Evolutionary conservation across 2,113 vertebrate species (phyloP).

Genomic region (Vicugna pacos): DNA sequence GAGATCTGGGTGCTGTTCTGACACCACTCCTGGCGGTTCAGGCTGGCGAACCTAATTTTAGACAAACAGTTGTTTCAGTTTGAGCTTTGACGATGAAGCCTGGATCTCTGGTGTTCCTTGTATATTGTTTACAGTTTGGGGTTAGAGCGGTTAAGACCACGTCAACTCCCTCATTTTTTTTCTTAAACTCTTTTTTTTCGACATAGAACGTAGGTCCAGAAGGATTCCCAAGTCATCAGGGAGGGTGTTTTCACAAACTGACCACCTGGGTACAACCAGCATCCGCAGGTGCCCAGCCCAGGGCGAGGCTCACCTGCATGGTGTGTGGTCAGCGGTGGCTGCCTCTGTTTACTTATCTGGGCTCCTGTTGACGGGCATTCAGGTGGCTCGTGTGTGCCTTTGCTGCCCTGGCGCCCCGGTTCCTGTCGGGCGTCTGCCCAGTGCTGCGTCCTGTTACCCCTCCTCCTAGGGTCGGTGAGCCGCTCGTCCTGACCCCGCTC

Average conservation of each 20-base stretch:
- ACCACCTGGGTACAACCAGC: rapidly evolving
- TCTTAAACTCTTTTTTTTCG: background rate
- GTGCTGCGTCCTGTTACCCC: rapidly evolving
- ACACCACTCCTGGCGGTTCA: background rate
- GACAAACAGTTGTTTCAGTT: conserved; percentile 27
- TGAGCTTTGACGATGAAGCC: background rate
- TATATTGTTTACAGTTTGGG: background rate
- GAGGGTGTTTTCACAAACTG: background rate
- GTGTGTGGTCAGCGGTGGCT: background rate
- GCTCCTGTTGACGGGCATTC: rapidly evolving
- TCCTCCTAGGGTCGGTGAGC: background rate
- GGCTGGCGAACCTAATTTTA: conserved; percentile 22
- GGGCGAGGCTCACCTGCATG: rapidly evolving
- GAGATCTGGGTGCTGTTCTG: conserved; percentile 30
- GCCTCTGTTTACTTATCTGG: background rate
- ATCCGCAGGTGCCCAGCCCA: background rate
- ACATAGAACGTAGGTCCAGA: rapidly evolving
- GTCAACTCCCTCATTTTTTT: background rate
- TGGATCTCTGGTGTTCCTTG: background rate
- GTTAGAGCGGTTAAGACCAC: background rate
- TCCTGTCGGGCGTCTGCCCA: background rate
- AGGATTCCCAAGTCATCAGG: background rate
- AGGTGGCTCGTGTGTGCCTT: rapidly evolving
- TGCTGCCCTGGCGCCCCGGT: rapidly evolving
- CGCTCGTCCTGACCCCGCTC: rapidly evolving